These are phyloP conservation scores for Glyphotaelius pellucidus DNA, from an alignment of 2,888 invertebrate species.

Conservation along the genomic window DNA sequence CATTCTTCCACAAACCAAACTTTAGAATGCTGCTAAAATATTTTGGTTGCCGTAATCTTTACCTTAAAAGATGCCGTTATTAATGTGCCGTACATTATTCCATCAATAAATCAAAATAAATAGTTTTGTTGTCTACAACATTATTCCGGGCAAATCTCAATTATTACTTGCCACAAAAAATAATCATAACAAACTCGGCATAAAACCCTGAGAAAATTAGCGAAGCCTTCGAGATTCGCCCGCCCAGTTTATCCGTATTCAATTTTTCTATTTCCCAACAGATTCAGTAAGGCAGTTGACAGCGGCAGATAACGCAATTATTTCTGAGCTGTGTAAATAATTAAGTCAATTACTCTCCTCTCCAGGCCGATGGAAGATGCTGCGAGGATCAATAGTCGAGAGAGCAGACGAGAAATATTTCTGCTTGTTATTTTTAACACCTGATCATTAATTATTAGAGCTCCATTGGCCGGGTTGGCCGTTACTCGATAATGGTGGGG, in stretches of 20 bases:
- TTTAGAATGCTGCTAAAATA: no score
- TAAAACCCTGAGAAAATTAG: neutral
- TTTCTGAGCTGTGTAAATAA: slow-evolving; percentile 56
- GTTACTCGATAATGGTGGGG: slow-evolving; percentile 21
- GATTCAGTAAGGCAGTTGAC: slow-evolving; percentile 52
- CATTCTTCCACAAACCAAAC: no score
- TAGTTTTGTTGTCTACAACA: no score
- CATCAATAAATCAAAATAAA: no score
- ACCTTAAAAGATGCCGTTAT: no score
- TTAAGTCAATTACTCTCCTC: slow-evolving; percentile 56
- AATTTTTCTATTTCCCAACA: slow-evolving; percentile 48
- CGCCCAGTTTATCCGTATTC: slow-evolving; percentile 32
- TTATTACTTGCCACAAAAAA: neutral
- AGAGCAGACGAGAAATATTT: slow-evolving; percentile 27
- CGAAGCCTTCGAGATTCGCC: neutral
- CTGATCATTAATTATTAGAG: slow-evolving; percentile 47
- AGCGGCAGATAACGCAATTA: slow-evolving; percentile 56
- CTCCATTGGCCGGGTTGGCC: slow-evolving; percentile 4
- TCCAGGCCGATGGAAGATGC: slow-evolving; percentile 31
- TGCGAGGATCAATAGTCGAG: slow-evolving; percentile 47
- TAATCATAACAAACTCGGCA: neutral
- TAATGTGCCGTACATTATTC: no score
- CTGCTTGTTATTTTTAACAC: slow-evolving; percentile 41
- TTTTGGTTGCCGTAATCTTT: no score
- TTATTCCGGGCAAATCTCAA: no score